Conservation (phyloP, 2,797 vertebrate genomes). For the Myiotriccus ornatus region DNA sequence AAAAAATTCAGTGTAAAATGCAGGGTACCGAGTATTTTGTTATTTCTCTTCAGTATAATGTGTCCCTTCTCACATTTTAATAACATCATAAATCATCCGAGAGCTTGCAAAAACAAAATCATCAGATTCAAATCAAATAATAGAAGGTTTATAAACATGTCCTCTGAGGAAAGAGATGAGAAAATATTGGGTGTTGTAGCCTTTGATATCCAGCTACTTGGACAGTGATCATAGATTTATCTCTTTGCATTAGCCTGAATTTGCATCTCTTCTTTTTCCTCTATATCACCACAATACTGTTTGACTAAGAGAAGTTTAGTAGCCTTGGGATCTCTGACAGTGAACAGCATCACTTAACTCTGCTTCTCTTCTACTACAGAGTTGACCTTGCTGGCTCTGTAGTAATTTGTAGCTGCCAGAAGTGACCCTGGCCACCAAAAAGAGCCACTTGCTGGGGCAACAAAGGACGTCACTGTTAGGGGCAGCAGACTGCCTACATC, state of each 20-base stretch:
- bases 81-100: neutral
- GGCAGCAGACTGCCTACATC: neutral
- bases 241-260: neutral
- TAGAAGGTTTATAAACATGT: neutral
- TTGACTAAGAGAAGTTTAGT: neutral
- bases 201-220: neutral
- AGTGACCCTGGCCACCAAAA: neutral
- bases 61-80: neutral
- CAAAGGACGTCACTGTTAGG: neutral
- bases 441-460: neutral
- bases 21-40: neutral
- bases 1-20: neutral
- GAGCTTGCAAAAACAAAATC: neutral
- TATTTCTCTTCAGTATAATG: neutral
- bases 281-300: neutral
- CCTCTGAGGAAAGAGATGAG: neutral
- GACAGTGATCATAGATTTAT: neutral
- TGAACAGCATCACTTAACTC: neutral
- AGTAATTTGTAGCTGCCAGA: neutral
- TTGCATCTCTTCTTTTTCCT: neutral
- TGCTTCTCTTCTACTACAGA: neutral
- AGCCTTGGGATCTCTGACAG: neutral
- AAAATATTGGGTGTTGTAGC: neutral
- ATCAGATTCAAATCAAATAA: neutral
- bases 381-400: rapidly evolving